Evolutionary conservation across 2,888 invertebrate species (phyloP).

Genomic region (Blastobasis adustella): DNA sequence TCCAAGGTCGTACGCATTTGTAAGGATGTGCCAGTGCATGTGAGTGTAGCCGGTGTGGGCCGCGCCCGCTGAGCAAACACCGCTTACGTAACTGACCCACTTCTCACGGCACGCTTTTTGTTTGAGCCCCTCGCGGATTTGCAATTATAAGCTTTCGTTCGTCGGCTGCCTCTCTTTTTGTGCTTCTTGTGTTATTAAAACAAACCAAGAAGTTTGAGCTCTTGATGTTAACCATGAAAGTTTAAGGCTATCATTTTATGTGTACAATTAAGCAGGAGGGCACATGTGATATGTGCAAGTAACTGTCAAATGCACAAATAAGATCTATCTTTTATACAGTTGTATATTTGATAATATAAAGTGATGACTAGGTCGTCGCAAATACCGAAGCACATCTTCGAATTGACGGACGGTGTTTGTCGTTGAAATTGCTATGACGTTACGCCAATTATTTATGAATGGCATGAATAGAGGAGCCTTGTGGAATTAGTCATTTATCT

Average conservation of each 20-base stretch:
- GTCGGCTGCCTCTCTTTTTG: too few species aligned
- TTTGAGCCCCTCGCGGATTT: conserved; percentile 44
- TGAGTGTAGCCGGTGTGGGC: conserved; percentile 40
- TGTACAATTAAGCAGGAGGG: too few species aligned
- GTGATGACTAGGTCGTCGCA: conserved; percentile 21
- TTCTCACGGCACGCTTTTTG: conserved; percentile 62
- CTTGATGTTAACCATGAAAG: too few species aligned
- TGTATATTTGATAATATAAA: conserved; percentile 8
- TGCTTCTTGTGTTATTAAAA: too few species aligned
- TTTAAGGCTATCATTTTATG: too few species aligned
- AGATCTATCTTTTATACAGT: conserved; percentile 7
- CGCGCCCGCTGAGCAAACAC: conserved; percentile 64
- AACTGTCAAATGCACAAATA: neutral
- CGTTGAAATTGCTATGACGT: conserved; percentile 51
- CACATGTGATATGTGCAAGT: too few species aligned
- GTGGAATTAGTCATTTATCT: conserved; percentile 74
- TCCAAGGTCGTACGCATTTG: conserved; percentile 74
- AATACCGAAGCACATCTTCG: conserved; percentile 24
- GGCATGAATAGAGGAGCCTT: conserved; percentile 58
- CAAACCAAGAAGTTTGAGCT: too few species aligned
- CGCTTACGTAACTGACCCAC: conserved; percentile 69
- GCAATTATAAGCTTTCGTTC: conserved; percentile 27
- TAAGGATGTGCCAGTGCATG: conserved; percentile 70
- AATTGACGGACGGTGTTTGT: conserved; percentile 30
- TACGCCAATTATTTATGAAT: conserved; percentile 65